A percentile compares a stretch with the other conserved stretches of the same genome.
Conservation (phyloP, 2,888 invertebrate genomes). For the Tiliacea aurago region DNA sequence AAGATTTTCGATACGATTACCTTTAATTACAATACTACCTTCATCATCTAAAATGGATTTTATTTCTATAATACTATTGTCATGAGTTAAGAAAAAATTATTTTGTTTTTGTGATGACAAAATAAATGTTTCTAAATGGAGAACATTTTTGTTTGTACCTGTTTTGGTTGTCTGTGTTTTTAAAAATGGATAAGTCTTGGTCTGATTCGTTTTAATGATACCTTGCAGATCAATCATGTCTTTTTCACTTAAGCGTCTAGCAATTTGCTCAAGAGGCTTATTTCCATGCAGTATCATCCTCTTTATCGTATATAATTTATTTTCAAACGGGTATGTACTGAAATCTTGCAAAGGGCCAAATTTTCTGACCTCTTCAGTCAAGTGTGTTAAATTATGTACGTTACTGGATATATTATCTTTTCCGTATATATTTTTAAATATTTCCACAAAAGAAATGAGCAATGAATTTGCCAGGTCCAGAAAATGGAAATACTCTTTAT, state of each 20-base stretch:
- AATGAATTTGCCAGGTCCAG: too few relatives aligned
- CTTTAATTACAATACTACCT: background rate
- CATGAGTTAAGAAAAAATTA: slow-evolving; percentile 3
- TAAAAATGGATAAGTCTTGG: too few relatives aligned
- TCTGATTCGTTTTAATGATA: too few relatives aligned
- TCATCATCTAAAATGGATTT: background rate
- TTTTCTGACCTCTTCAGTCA: background rate
- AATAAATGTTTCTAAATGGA: slow-evolving; percentile 27
- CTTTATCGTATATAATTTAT: background rate
- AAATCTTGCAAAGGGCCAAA: background rate
- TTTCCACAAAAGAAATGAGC: background rate
- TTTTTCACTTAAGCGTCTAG: background rate
- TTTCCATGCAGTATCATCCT: background rate
- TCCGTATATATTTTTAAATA: background rate
- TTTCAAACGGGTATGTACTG: background rate
- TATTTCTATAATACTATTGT: background rate
- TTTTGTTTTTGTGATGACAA: slow-evolving; percentile 26
- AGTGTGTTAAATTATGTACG: background rate
- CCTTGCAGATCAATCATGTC: background rate
- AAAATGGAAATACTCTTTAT: too few relatives aligned
- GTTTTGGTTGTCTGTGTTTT: background rate
- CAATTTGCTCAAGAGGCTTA: background rate
- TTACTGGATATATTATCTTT: background rate
- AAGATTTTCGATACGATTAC: slow-evolving; percentile 4
- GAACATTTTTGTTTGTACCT: slow-evolving; percentile 15